Evolutionary conservation across 2,113 vertebrate species (phyloP).

Genomic region (Galeopterus variegatus): DNA sequence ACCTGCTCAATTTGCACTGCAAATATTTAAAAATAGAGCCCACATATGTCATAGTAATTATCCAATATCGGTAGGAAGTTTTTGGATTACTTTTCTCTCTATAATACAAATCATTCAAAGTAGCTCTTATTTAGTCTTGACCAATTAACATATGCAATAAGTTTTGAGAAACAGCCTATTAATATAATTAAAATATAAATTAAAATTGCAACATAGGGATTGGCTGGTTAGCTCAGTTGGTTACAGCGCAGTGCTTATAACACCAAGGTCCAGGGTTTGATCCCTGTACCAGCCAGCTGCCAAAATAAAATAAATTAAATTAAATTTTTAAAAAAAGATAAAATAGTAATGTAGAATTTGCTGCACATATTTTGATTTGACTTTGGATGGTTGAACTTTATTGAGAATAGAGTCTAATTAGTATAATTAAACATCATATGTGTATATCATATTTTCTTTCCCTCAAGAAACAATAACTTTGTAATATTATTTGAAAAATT

Average conservation of each 20-base stretch:
- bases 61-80: background rate
- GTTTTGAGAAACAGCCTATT: constrained; percentile 18
- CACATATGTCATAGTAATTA: constrained; percentile 43
- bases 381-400: constrained; percentile 41
- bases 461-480: constrained; percentile 3
- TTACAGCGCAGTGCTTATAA: no score
- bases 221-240: no score
- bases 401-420: constrained; percentile 54
- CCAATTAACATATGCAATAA: constrained; percentile 69
- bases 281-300: no score
- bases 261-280: no score
- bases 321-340: no score
- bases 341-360: constrained; percentile 48
- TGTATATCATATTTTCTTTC: background rate
- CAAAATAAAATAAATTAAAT: no score
- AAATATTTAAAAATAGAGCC: constrained; percentile 56
- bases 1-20: constrained; percentile 42
- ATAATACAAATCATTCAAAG: constrained; percentile 46
- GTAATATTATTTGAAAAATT: background rate
- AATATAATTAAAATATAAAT: constrained; percentile 57
- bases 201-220: constrained; percentile 29
- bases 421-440: background rate
- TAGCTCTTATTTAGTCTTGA: constrained; percentile 59
- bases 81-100: constrained; percentile 67
- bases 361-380: constrained; percentile 41